A percentile compares a stretch with the other conserved stretches of the same genome.
phyloP scores from a whole-genome alignment of 2,797 vertebrate species.

The Coluber constrictor region DNA sequence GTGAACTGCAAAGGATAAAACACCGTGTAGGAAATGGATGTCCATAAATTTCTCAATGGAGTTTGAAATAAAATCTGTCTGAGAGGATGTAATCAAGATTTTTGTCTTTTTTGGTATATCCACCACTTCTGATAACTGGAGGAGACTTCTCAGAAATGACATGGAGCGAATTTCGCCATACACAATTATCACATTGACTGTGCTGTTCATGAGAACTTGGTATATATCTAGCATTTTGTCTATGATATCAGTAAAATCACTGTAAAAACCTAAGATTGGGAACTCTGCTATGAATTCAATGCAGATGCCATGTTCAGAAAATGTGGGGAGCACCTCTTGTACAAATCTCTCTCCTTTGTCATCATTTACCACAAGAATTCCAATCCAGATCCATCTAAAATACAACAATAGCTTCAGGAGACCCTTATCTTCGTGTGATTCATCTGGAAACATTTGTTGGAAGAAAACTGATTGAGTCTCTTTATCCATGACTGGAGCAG shows the following conservation, averaged over 20 bases:
- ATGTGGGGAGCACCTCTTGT: neutral
- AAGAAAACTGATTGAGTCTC: neutral
- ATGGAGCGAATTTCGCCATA: neutral
- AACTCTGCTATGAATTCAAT: too few relatives aligned
- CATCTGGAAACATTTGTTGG: neutral
- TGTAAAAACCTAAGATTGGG: too few relatives aligned
- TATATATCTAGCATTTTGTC: neutral
- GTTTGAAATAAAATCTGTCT: neutral
- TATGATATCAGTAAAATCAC: too few relatives aligned
- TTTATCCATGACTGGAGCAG: neutral
- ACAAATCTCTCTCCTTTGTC: neutral
- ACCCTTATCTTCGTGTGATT: neutral
- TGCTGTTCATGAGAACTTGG: neutral
- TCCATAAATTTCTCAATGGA: too few relatives aligned
- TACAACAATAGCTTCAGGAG: neutral
- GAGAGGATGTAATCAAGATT: neutral
- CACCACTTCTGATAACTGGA: neutral
- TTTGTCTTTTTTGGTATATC: neutral
- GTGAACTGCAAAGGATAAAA: too few relatives aligned
- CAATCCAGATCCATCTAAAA: neutral
- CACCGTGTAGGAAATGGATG: too few relatives aligned
- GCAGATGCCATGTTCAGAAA: too few relatives aligned
- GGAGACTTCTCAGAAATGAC: neutral
- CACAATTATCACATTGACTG: neutral
- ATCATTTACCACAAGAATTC: neutral